phyloP scores from a whole-genome alignment of 1,140 invertebrate genomes.

The Psix sp. region DNA sequence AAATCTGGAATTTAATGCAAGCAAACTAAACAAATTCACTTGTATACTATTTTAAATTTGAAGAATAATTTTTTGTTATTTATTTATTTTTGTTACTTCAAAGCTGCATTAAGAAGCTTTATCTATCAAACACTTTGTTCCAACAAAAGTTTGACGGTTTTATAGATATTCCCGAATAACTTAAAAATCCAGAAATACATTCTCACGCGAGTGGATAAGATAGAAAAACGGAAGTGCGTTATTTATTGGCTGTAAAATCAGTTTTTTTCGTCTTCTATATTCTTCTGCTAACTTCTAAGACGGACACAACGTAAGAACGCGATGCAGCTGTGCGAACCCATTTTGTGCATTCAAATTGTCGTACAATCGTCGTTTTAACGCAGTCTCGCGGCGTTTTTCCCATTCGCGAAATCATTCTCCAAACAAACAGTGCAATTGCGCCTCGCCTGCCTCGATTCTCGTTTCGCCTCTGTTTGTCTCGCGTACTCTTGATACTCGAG shows the following conservation, averaged over 20 bases:
- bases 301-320: not conserved
- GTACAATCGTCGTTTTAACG: conserved; percentile 15
- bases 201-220: too few relatives aligned
- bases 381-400: conserved; percentile 4
- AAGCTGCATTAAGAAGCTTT: too few relatives aligned
- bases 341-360: conserved; percentile 22
- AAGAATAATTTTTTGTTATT: too few relatives aligned
- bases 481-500: conserved; percentile 20
- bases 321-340: conserved; percentile 1
- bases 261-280: too few relatives aligned
- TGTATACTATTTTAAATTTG: too few relatives aligned
- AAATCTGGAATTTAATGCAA: too few relatives aligned
- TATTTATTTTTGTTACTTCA: not conserved
- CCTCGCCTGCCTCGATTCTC: conserved; percentile 21
- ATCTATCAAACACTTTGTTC: too few relatives aligned
- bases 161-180: too few relatives aligned
- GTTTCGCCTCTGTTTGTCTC: conserved; percentile 24
- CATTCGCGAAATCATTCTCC: conserved; percentile 16
- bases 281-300: not conserved
- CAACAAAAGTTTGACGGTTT: too few relatives aligned
- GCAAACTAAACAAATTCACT: too few relatives aligned
- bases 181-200: too few relatives aligned
- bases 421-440: conserved; percentile 17
- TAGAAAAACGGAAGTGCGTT: too few relatives aligned
- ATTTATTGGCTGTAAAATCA: conserved; percentile 30